Evolutionary conservation across 2,888 invertebrate species (phyloP), one percentile per base, ranked within the genome.

Genomic region (Timandra comae): DNA sequence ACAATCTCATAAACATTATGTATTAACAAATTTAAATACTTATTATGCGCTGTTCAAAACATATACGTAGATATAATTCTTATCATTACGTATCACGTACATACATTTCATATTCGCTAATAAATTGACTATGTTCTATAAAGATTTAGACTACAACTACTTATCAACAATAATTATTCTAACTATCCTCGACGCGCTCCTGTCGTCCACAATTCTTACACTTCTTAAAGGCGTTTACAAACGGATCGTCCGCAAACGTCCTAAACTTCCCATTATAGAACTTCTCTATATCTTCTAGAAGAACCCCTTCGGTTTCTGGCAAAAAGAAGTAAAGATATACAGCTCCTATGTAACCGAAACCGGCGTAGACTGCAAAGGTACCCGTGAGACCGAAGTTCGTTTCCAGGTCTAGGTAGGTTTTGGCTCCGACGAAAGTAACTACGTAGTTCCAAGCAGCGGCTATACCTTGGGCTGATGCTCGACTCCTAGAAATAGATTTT

Each of bases 281-380:
- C 3, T 63, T 57, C 41, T 87, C 86, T n/a, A 87, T 86, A 43
- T 86, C 80, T 48, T 79, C 72, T 22, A 87, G 56, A 0, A 71
- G 65, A 21, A 76, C 70, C 0, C 84, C 84, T 63, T 88, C 87
- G 0, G 88, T 87, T 56, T 88, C 87, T 5, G 86, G 86, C 32
- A 87, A 53, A 33, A 72, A 72, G 48, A 85, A 79, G 54, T 85
- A 87, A 10, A 87, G 59, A 33, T 76, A 84, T n/a, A 86, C 44
- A 5, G 84, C 68, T 19, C 87, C 87, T 0, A 74, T 21, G 27
- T 76, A 65, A 9, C 76, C 76, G 20, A 81, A 73, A 1, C 41
- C 51, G 2, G 85, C 76, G 51, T 86, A 87, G 1, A 85, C 63
- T n/a, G 75, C 80, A 43, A 86, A 82, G 0, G 82, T 65, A 1